Percentiles rank a stretch among this genome's conserved stretches.
phyloP scores from a whole-genome alignment of 2,888 invertebrate genomes.

The Cerceris ruficornis region DNA sequence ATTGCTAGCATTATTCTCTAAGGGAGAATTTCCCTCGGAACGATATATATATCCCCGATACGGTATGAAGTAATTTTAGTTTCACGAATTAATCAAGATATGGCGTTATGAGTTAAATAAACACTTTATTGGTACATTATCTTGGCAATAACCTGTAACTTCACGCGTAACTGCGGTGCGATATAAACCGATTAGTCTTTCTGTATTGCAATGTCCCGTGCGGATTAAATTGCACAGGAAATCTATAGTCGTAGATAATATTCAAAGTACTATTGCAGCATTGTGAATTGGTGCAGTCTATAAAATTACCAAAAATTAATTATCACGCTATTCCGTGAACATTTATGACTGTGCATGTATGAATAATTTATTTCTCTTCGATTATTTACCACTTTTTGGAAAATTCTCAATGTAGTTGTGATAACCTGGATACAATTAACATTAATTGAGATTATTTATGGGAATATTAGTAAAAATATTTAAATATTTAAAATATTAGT shows the following conservation, averaged over 20 bases:
- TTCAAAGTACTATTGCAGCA: constrained; percentile 41
- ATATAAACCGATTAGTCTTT: constrained; percentile 41
- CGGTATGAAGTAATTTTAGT: background rate
- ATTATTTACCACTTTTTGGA: no score
- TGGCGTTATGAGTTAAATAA: constrained; percentile 35
- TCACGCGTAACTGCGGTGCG: constrained; percentile 8
- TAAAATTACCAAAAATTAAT: constrained; percentile 24
- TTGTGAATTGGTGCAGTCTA: constrained; percentile 28
- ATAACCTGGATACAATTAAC: no score
- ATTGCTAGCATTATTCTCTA: no score
- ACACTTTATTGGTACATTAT: constrained; percentile 42
- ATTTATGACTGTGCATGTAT: constrained; percentile 9
- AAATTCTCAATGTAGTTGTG: no score
- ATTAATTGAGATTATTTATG: no score
- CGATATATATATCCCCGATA: no score
- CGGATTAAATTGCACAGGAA: constrained; percentile 7
- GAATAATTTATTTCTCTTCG: background rate
- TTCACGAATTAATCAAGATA: constrained; percentile 23
- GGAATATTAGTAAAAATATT: no score
- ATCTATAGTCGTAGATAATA: constrained; percentile 19
- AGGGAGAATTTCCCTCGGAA: no score
- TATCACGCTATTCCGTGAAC: constrained; percentile 18
- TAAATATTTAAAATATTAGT: no score
- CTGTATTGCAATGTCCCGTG: constrained; percentile 45
- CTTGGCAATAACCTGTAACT: constrained; percentile 40